These are phyloP conservation scores for Prionace glauca DNA, from an alignment of 2,797 vertebrate genomes.

Conservation along the genomic window DNA sequence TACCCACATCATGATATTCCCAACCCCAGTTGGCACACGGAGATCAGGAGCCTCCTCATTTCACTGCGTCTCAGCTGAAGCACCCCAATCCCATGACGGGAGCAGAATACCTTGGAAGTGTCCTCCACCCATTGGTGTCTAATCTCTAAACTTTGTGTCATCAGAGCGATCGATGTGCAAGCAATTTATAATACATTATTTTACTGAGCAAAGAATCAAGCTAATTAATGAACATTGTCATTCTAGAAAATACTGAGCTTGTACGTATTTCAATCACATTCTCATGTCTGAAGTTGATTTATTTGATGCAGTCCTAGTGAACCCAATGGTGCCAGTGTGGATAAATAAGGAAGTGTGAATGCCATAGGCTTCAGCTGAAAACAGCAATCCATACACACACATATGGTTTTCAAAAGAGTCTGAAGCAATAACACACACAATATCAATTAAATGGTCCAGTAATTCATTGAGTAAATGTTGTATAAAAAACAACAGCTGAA, in stretches of 20 bases:
- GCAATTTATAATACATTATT: too few species aligned
- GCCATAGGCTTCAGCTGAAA: neutral
- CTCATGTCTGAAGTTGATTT: neutral
- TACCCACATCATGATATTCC: too few species aligned
- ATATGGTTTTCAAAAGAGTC: neutral
- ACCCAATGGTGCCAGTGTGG: too few species aligned
- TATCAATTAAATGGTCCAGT: neutral
- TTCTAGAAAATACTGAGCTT: neutral
- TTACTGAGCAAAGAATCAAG: neutral
- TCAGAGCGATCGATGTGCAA: neutral
- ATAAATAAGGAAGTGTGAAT: neutral
- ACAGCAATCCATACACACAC: neutral
- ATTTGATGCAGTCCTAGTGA: neutral
- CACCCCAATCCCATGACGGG: neutral
- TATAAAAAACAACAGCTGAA: neutral
- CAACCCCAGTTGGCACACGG: neutral
- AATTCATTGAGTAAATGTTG: neutral
- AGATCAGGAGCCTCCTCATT: neutral
- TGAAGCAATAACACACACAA: neutral
- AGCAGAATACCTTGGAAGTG: neutral
- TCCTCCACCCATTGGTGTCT: neutral
- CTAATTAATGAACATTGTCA: neutral
- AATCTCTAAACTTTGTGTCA: neutral
- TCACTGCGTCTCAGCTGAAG: neutral
- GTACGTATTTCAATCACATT: neutral